Base-by-base conservation (phyloP, 2,113 vertebrate genomes). In the Bungarus multicinctus region DNA sequence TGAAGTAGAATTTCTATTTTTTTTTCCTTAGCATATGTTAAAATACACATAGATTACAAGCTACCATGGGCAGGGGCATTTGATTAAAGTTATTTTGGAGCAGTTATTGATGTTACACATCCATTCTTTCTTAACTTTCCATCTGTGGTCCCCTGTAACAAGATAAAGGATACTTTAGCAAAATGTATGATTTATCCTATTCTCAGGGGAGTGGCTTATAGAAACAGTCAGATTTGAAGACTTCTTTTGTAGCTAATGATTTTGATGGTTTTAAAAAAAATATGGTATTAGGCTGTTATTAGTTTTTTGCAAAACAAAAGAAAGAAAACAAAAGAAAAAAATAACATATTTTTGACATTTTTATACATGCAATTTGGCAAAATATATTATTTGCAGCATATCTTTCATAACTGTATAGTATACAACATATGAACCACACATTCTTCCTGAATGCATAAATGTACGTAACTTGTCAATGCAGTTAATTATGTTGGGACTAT, bases 1-100 rank as follows among this genome's bases (percentile, higher is more conserved):
- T 93, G 94, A 96, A 95, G 94, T 20, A 94, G 92, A 94, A 94
- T 0, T 74, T 92, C 92, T n/a, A 52, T 5, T 54, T 92, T 11
- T 94, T 96, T 96, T 94, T 91, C 91, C 96, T 1, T 54, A 91
- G 43, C 89, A 81, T 87, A 69, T 0, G 92, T 93, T 94, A 95
- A 52, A 95, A 52, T 23, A 54, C 22, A 23, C 2, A 85, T 11
- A 74, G 16, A 55, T 39, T 57, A 88, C 43, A 88, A 69, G 89
- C 20, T 27, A 25, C 2, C 3, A 47, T 25, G 74, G 52, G 43
- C 22, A 8, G n/a, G 55, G 11, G 3, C 5, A 2, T 74, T 47
- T 81, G 23, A 53, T 22, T 81, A 89, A 85, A 85, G 5, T 7
- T 57, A 45, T 3, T 23, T 4, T 12, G 50, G 14, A 43, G 69